These are phyloP conservation scores for Cydia amplana DNA, from an alignment of 1,140 invertebrate genomes.

Conservation along the genomic window DNA sequence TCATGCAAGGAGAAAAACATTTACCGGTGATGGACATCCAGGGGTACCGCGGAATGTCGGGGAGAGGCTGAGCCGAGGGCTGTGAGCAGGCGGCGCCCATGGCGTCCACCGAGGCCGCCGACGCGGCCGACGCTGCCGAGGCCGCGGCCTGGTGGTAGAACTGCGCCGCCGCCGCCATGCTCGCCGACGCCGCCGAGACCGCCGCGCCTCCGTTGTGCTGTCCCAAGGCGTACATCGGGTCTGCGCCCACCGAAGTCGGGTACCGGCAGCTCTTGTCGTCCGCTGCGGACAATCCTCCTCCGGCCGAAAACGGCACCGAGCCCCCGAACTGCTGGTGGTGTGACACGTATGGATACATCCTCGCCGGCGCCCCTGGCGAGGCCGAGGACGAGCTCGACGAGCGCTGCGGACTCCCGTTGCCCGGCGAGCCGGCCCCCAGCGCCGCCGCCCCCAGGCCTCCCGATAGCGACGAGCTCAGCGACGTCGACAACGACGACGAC, in stretches of 20 bases:
- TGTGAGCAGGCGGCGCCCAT: slow-evolving; percentile 80
- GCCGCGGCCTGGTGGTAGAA: slow-evolving; percentile 92
- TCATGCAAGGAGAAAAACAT: slow-evolving; percentile 71
- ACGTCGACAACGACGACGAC: slow-evolving; percentile 83
- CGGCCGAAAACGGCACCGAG: slow-evolving; percentile 76
- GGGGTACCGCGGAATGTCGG: slow-evolving; percentile 95
- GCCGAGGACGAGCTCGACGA: slow-evolving; percentile 72
- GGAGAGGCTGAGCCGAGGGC: slow-evolving; percentile 86
- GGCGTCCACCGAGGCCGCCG: slow-evolving; percentile 78
- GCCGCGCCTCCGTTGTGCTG: slow-evolving; percentile 88
- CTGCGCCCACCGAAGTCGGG: slow-evolving; percentile 83
- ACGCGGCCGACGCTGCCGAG: slow-evolving; percentile 79
- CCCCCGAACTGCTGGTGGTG: slow-evolving; percentile 81
- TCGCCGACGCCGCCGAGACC: slow-evolving; percentile 85
- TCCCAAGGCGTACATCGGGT: slow-evolving; percentile 88
- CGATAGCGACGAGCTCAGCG: slow-evolving; percentile 82
- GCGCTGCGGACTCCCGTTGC: slow-evolving; percentile 80
- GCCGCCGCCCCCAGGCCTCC: slow-evolving; percentile 79
- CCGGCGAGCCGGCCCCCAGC: slow-evolving; percentile 71
- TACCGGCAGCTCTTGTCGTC: slow-evolving; percentile 91
- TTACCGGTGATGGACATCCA: slow-evolving; percentile 98
- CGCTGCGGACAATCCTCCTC: slow-evolving; percentile 79
- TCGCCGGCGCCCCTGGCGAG: slow-evolving; percentile 79
- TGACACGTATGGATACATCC: slow-evolving; percentile 86
- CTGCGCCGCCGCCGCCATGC: slow-evolving; percentile 90